Conservation (phyloP, 2,888 invertebrate genomes). For the Lasius fuliginosus region DNA sequence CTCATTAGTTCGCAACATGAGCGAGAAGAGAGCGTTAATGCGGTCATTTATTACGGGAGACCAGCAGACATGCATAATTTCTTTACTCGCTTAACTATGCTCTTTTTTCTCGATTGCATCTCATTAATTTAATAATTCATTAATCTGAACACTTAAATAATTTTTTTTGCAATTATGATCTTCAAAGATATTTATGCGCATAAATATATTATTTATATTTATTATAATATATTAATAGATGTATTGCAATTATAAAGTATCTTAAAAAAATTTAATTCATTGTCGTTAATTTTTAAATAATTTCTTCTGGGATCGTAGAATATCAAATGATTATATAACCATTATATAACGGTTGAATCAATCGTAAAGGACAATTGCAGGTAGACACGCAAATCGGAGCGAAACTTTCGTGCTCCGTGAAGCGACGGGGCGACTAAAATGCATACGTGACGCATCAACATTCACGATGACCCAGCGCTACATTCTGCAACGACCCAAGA, state of each 20-base stretch:
- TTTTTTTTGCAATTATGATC: neutral
- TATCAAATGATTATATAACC: neutral
- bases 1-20: slow-evolving; percentile 41
- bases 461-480: slow-evolving; percentile 71
- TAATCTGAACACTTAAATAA: neutral
- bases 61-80: slow-evolving; percentile 5
- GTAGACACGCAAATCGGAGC: slow-evolving; percentile 22
- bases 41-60: slow-evolving; percentile 36
- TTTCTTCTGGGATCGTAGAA: neutral
- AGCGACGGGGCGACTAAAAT: slow-evolving; percentile 57
- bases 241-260: neutral
- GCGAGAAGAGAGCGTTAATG: slow-evolving; percentile 31
- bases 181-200: neutral
- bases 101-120: neutral
- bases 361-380: neutral
- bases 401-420: slow-evolving; percentile 53
- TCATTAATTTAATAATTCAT: slow-evolving; percentile 5
- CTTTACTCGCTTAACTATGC: slow-evolving; percentile 1
- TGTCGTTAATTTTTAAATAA: neutral
- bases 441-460: slow-evolving; percentile 64
- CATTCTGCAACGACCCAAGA: slow-evolving; percentile 71
- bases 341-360: neutral
- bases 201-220: neutral
- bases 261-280: neutral
- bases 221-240: neutral